phyloP scores from a whole-genome alignment of 2,113 vertebrate genomes.

The Poeciliopsis prolifica region DNA sequence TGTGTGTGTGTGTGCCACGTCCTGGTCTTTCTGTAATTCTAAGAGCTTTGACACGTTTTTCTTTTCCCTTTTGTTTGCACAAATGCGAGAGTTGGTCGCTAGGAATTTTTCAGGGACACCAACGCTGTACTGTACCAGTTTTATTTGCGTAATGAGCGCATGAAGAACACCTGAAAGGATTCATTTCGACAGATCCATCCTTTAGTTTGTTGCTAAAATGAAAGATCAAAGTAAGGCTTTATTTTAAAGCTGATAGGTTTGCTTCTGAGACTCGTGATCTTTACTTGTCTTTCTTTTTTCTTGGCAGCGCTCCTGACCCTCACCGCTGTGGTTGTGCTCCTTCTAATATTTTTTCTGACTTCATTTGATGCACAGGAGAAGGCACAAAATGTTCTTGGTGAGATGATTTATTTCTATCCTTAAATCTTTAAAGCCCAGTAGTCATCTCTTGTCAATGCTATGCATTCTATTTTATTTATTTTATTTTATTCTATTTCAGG shows the following conservation, averaged over 20 bases:
- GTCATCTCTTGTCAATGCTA: not conserved
- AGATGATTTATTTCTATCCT: slow-evolving; percentile 15
- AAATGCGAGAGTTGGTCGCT: not conserved
- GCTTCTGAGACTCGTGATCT: not conserved
- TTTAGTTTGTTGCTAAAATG: slow-evolving; percentile 40
- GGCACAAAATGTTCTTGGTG: slow-evolving; percentile 33
- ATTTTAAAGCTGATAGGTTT: not conserved
- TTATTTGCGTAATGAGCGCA: slow-evolving; percentile 5
- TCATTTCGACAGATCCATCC: not conserved
- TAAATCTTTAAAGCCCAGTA: not conserved
- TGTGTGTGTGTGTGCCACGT: slow-evolving; percentile 13
- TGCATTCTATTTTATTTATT: not conserved
- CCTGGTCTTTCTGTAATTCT: slow-evolving; percentile 28
- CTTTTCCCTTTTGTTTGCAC: not conserved
- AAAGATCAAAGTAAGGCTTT: slow-evolving; percentile 59
- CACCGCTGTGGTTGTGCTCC: slow-evolving; percentile 16
- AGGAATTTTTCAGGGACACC: slow-evolving; percentile 5
- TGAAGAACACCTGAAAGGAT: slow-evolving; percentile 20
- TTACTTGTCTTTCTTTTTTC: not conserved
- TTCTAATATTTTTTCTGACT: slow-evolving; percentile 42
- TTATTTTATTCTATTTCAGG: slow-evolving; percentile 7
- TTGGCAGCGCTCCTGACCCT: slow-evolving; percentile 37
- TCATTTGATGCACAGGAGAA: slow-evolving; percentile 2
- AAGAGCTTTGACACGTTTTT: not conserved
- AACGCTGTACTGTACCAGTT: slow-evolving; percentile 6